A percentile compares a stretch with the other conserved stretches of the same genome.
Evolutionary conservation across 2,888 invertebrate species (phyloP).

Genomic region (Cheilosia scutellata): DNA sequence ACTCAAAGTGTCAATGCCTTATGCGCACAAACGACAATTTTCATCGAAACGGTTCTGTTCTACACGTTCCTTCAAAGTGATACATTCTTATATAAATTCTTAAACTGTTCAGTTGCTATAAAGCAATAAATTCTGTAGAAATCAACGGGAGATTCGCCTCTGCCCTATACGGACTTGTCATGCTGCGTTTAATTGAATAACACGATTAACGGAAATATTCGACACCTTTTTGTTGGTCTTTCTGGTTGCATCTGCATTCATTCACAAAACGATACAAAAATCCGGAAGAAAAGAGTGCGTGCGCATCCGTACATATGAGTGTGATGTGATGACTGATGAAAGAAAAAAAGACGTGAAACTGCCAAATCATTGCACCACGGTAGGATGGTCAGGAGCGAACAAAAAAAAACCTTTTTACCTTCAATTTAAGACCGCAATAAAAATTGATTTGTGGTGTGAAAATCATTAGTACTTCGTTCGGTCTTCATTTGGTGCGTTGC

Average conservation of each 20-base stretch:
- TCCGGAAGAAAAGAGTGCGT: conserved; percentile 10
- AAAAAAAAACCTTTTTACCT: conserved; percentile 9
- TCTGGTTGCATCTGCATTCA: conserved; percentile 23
- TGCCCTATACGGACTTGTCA: not conserved
- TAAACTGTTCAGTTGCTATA: conserved; percentile 5
- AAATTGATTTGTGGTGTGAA: conserved; percentile 62
- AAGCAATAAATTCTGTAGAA: conserved; percentile 34
- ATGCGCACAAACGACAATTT: too few relatives aligned
- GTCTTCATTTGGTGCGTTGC: not conserved
- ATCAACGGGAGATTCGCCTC: conserved; percentile 10
- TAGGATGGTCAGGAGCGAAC: not conserved
- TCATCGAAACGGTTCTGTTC: too few relatives aligned
- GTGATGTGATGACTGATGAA: conserved; percentile 26
- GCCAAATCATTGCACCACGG: conserved; percentile 43
- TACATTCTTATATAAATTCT: not conserved
- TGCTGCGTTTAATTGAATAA: conserved; percentile 43
- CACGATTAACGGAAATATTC: conserved; percentile 38
- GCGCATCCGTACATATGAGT: not conserved
- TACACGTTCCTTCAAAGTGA: not conserved
- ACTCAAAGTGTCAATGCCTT: too few relatives aligned
- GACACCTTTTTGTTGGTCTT: conserved; percentile 8
- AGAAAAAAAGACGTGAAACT: conserved; percentile 1
- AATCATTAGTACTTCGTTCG: conserved; percentile 34
- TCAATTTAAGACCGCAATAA: conserved; percentile 40
- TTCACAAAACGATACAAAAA: conserved; percentile 27